Conservation (phyloP, 2,113 vertebrate genomes). For the Sula dactylatra region DNA sequence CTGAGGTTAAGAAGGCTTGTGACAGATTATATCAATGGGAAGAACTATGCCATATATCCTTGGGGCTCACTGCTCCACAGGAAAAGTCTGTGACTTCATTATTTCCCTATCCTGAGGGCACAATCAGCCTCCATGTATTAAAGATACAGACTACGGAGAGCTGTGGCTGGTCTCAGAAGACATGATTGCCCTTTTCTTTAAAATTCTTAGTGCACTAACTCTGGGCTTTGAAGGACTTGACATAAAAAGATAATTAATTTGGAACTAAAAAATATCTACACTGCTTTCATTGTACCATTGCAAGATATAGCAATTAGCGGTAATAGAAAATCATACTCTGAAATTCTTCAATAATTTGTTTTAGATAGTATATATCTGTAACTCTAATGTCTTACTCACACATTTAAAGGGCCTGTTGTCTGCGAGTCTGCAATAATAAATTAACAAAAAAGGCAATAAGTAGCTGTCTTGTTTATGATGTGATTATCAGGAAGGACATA, state of each 20-base stretch:
- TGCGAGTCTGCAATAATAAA: not conserved
- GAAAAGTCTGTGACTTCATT: not conserved
- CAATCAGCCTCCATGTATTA: not conserved
- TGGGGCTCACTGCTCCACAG: not conserved
- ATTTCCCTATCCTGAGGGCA: not conserved
- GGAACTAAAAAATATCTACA: not conserved
- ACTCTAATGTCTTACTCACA: not conserved
- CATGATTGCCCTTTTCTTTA: not conserved
- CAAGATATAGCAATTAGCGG: not conserved
- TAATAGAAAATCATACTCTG: not conserved
- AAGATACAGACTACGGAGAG: not conserved
- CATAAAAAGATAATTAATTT: not conserved
- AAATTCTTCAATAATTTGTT: not conserved
- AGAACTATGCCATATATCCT: not conserved
- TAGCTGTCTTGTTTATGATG: constrained; percentile 7
- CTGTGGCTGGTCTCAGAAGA: not conserved
- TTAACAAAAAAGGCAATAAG: constrained; percentile 15
- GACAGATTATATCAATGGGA: not conserved
- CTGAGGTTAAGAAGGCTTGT: not conserved
- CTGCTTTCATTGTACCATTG: not conserved
- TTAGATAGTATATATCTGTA: not conserved
- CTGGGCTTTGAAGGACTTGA: not conserved
- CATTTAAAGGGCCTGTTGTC: not conserved
- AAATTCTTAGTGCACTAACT: not conserved
- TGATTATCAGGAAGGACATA: constrained; percentile 9